Percentiles rank a stretch among this genome's conserved stretches.
Conservation (phyloP, 2,888 invertebrate species). For the Chrysodeixis includens region DNA sequence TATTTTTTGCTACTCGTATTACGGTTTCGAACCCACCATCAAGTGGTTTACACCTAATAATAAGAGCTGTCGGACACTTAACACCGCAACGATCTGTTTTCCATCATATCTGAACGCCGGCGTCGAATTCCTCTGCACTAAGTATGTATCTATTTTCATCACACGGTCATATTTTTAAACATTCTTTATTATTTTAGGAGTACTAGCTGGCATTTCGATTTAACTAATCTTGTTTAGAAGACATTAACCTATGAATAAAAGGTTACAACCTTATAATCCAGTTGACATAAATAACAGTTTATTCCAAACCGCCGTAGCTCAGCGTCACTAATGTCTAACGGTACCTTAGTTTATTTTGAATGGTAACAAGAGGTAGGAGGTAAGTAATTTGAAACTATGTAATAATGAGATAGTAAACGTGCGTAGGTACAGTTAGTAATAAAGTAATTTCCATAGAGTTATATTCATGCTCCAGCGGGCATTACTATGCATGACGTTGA, state of each 20-base stretch:
- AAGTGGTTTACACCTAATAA: conserved; percentile 70
- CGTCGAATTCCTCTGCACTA: conserved; percentile 62
- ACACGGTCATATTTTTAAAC: conserved; percentile 42
- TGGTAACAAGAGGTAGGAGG: neutral
- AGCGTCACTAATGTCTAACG: conserved; percentile 25
- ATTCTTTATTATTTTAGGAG: conserved; percentile 52
- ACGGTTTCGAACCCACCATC: conserved; percentile 53
- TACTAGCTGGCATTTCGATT: conserved; percentile 10
- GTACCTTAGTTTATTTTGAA: neutral
- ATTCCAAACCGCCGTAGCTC: conserved; percentile 28
- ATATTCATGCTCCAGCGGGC: conserved; percentile 55
- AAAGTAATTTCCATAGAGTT: conserved; percentile 59
- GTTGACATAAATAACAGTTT: conserved; percentile 33
- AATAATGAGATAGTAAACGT: conserved; percentile 16
- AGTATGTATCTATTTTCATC: conserved; percentile 64
- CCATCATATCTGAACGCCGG: conserved; percentile 66
- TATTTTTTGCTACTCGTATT: conserved; percentile 57
- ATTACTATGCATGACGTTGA: conserved; percentile 51
- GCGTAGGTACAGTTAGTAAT: conserved; percentile 40
- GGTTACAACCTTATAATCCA: conserved; percentile 37
- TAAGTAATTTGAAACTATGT: conserved; percentile 32
- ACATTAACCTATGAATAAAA: conserved; percentile 41
- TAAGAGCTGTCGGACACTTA: conserved; percentile 70
- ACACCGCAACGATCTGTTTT: conserved; percentile 75
- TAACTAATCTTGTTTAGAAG: conserved; percentile 32